These are phyloP conservation scores for Pantelozetes paolii DNA, from an alignment of 2,888 invertebrate species.

Conservation along the genomic window DNA sequence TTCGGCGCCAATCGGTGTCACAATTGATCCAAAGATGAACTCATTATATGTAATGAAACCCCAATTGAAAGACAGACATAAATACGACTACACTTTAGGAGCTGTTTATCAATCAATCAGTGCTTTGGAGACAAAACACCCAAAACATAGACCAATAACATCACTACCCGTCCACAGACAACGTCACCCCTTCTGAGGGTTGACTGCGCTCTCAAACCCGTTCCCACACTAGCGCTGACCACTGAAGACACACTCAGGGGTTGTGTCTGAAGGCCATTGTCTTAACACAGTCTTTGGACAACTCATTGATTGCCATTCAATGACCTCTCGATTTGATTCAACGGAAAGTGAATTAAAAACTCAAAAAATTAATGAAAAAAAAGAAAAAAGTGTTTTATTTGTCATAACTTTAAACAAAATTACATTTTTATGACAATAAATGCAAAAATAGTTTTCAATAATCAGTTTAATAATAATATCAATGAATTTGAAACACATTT, in stretches of 20 bases:
- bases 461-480: too few relatives aligned
- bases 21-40: background rate
- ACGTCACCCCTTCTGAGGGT: background rate
- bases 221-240: too few relatives aligned
- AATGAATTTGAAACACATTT: too few relatives aligned
- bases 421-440: too few relatives aligned
- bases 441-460: too few relatives aligned
- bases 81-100: conserved; percentile 30
- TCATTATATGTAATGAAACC: conserved; percentile 15
- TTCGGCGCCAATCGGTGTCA: background rate
- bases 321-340: background rate
- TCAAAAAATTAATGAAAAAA: too few relatives aligned
- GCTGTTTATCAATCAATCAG: background rate
- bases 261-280: too few relatives aligned
- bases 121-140: background rate
- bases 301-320: background rate
- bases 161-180: background rate
- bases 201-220: too few relatives aligned
- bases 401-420: too few relatives aligned
- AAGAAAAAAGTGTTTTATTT: too few relatives aligned
- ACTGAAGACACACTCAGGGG: too few relatives aligned
- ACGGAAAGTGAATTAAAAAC: background rate
- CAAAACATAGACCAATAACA: background rate
- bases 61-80: background rate
- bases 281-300: too few relatives aligned